phyloP scores from a whole-genome alignment of 2,888 invertebrate genomes.

The Andrena bicolor region DNA sequence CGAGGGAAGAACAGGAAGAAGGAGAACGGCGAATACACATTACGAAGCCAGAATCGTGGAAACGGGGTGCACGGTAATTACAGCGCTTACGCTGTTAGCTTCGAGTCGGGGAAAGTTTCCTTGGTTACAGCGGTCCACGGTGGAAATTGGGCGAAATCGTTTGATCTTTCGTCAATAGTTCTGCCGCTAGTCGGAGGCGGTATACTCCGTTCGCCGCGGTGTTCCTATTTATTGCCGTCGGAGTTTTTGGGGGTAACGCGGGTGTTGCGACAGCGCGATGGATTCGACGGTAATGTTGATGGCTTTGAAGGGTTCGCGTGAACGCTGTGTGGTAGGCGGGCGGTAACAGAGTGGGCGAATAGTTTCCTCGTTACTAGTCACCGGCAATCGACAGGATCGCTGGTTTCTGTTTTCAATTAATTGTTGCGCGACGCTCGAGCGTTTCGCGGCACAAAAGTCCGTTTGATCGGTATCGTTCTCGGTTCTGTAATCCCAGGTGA shows the following conservation, averaged over 20 bases:
- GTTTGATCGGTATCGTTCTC: neutral
- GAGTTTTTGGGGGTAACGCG: conserved; percentile 27
- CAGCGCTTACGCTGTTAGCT: conserved; percentile 29
- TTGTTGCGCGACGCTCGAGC: too few relatives aligned
- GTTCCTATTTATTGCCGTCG: conserved; percentile 41
- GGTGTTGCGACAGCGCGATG: conserved; percentile 6
- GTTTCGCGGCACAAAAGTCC: neutral
- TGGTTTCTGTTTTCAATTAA: too few relatives aligned
- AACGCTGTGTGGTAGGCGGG: neutral
- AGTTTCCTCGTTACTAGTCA: neutral
- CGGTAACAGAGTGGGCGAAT: neutral
- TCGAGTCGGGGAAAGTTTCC: conserved; percentile 12
- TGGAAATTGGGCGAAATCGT: conserved; percentile 20
- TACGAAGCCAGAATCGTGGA: conserved; percentile 43
- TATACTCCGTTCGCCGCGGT: neutral
- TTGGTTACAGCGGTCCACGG: neutral
- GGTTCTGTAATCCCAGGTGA: neutral
- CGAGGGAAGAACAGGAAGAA: conserved; percentile 28
- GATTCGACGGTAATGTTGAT: conserved; percentile 23
- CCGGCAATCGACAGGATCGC: too few relatives aligned
- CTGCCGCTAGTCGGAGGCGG: conserved; percentile 1
- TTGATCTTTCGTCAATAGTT: conserved; percentile 46
- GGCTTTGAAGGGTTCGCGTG: neutral
- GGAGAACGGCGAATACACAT: conserved; percentile 27
- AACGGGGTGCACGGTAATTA: conserved; percentile 53